Evolutionary conservation across 2,113 vertebrate species (phyloP), one percentile per base, ranked within the genome.

Genomic region (Urocolius indicus): DNA sequence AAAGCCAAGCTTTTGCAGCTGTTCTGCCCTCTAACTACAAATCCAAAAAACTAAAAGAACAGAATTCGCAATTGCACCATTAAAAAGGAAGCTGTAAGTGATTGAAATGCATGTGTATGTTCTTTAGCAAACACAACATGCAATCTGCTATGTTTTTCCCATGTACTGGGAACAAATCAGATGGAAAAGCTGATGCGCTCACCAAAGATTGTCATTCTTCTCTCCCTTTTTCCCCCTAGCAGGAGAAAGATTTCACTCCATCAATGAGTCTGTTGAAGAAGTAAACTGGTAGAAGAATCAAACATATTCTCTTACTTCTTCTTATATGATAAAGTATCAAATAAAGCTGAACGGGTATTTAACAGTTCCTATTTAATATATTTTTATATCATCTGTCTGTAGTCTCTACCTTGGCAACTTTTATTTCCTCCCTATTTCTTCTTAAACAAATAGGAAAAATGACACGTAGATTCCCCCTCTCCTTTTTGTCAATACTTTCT

Each of bases 41-140:
- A 97, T 84, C 87, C 91, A 96, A 90, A 95, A 97, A 87, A n/a
- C n/a, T 12, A 41, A 41, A 41, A 41, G 86, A 95, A 97, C 85
- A 94, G 87, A 95, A 97, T 92, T 94, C 94, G 96, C 92, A 95
- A 96, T 30, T 87, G 84, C 66, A 88, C 89, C 94, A 96, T 96
- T 96, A 97, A 97, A 97, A 95, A 93, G 83, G 87, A 95, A 97
- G 85, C 72, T 84, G 24, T 92, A 97, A 97, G 96, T 97, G 92
- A 97, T 97, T 97, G 96, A 96, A 97, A 97, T 89, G 89, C 63
- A 90, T 87, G 73, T 96, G 83, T 95, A 74, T 97, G 87, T 94
- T 95, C 84, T 91, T 69, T 65, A 88, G 80, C 78, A 86, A 96
- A 94, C 27, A 72, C 88, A 95, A 90, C 96, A 95, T 92, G 76